These are phyloP conservation scores for Petrolisthes cinctipes DNA, from an alignment of 2,888 invertebrate species.

Conservation along the genomic window DNA sequence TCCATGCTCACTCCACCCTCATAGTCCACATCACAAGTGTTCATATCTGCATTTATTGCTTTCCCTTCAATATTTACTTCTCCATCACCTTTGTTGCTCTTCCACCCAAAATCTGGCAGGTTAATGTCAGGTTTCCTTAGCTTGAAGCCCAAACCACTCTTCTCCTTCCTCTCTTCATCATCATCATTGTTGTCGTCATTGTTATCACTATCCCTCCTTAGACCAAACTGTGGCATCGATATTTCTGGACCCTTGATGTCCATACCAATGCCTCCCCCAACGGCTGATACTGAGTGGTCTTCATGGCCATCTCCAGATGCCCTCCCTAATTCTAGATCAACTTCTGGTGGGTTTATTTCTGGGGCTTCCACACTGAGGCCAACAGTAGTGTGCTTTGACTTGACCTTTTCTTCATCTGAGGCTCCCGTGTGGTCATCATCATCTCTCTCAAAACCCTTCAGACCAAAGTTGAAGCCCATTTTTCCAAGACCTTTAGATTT, in stretches of 20 bases:
- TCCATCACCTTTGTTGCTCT: constrained; percentile 12
- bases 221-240: constrained; percentile 8
- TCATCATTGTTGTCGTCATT: not conserved
- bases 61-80: constrained; percentile 18
- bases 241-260: constrained; percentile 37
- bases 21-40: not conserved
- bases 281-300: not conserved
- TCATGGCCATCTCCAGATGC: not conserved
- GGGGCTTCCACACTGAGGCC: constrained; percentile 34
- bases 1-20: not conserved
- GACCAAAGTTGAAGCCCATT: constrained; percentile 27
- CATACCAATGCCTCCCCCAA: constrained; percentile 16
- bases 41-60: not conserved
- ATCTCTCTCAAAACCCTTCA: constrained; percentile 30
- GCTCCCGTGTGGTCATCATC: constrained; percentile 36
- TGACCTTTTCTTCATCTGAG: constrained; percentile 49
- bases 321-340: not conserved
- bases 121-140: constrained; percentile 16
- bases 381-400: constrained; percentile 29
- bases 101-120: constrained; percentile 27
- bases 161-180: constrained; percentile 8
- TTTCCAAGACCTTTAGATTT: constrained; percentile 15
- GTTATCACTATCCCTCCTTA: not conserved
- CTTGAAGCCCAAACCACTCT: not conserved
- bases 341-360: constrained; percentile 11